Evolutionary conservation across 2,113 vertebrate species (phyloP).

Genomic region (Thunnus thynnus): DNA sequence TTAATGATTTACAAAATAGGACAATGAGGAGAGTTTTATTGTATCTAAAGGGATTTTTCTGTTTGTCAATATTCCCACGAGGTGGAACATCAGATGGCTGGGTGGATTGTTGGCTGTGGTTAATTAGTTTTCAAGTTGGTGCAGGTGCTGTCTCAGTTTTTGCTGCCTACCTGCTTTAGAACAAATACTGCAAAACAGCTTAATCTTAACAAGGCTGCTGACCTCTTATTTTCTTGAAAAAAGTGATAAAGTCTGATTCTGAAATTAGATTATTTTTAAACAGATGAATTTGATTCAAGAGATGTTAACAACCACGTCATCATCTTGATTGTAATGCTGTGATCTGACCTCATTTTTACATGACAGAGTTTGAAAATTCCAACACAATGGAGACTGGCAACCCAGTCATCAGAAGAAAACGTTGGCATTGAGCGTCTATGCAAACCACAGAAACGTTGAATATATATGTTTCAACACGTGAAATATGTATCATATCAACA

Average conservation of each 20-base stretch:
- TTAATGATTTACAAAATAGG: not conserved
- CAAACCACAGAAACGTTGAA: no score
- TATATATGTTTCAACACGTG: no score
- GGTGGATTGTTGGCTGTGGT: constrained; percentile 19
- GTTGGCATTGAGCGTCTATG: no score
- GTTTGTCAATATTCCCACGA: constrained; percentile 1
- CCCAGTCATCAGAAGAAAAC: no score
- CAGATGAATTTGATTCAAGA: not conserved
- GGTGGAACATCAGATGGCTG: constrained; percentile 14
- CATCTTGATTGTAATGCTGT: not conserved
- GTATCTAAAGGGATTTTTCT: not conserved
- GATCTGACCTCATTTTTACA: not conserved
- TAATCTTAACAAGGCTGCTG: not conserved
- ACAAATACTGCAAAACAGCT: not conserved
- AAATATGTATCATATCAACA: no score
- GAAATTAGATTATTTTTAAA: not conserved
- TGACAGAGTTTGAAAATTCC: not conserved
- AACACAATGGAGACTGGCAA: no score
- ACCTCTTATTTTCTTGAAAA: not conserved
- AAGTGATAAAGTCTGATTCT: not conserved
- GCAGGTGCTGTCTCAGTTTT: constrained; percentile 42
- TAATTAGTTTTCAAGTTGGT: constrained; percentile 47
- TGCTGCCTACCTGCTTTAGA: not conserved
- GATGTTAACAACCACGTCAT: not conserved
- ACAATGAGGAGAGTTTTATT: not conserved